Evolutionary conservation across 2,888 invertebrate species (phyloP), one percentile per base, ranked within the genome.

Genomic region (Drosophila koepferae): DNA sequence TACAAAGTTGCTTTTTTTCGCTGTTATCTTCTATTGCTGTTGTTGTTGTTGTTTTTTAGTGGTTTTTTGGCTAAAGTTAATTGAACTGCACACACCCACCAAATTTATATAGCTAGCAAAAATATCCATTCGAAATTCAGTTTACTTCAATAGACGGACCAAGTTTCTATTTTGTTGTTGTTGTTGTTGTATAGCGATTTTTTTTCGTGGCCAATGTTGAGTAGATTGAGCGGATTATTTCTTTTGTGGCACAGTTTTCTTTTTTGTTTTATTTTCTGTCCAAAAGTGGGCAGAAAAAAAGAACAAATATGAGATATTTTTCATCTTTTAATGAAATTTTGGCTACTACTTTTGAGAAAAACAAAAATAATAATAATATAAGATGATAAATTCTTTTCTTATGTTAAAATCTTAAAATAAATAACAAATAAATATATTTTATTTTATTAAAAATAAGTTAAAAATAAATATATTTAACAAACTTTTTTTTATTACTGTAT

Each of bases 1-100:
- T 63, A 67, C 67, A 72, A 82, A 85, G 70, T 79, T 85, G 44
- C 66, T 72, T 61, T 59, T 68, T 68, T 63, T 51, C 36, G 53
- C 18, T 60, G 55, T 79, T 68, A 60, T 79, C 64, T 58, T 80
- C 40, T 34, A 6, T 16, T 61, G 64, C 41, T 77, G 60, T 63
- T 77, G 41, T 41, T 67, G n/a, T 61, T 49, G 56, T 55, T 66
- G 61, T 63, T 65, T 63, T 65, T 66, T 64, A 72, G 61, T 67
- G 77, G 74, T 68, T 69, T 74, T 72, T 69, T 72, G 76, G 70
- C 80, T 63, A 75, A 78, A 83, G 83, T 86, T 83, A 86, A 83
- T 83, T 83, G 83, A 83, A 86, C 86, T 72, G 73, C 70, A 67
- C 60, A 83, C 83, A 81, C 81, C 82, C 78, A 75, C 56, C 59